Evolutionary conservation across 2,113 vertebrate genomes (phyloP).

Genomic region (Thunnus thynnus): DNA sequence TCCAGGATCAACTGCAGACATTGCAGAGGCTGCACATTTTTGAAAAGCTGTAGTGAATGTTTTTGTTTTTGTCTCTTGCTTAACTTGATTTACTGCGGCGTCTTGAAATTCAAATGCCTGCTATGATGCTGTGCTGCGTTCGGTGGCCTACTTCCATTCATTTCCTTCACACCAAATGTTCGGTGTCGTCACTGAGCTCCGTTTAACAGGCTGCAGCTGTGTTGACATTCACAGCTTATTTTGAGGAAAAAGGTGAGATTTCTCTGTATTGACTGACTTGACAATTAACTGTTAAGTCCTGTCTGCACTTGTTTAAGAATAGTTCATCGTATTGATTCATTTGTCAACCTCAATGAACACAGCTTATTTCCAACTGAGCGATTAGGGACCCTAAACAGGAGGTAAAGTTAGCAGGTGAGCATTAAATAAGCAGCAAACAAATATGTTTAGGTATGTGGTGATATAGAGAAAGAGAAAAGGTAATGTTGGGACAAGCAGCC

Average conservation of each 20-base stretch:
- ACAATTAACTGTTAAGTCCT: constrained; percentile 48
- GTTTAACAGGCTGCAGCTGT: constrained; percentile 18
- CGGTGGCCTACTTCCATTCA: constrained; percentile 73
- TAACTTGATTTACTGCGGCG: constrained; percentile 60
- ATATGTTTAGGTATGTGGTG: not conserved
- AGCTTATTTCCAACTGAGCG: constrained; percentile 44
- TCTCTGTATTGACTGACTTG: constrained; percentile 16
- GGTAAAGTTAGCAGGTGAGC: constrained; percentile 13
- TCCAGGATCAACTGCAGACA: constrained; percentile 35
- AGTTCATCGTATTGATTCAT: constrained; percentile 57
- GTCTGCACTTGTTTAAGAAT: constrained; percentile 38
- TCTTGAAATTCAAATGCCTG: constrained; percentile 68
- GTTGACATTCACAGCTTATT: constrained; percentile 46
- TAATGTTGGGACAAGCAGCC: not conserved
- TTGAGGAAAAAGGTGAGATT: constrained; percentile 42
- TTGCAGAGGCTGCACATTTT: constrained; percentile 50
- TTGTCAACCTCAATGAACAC: constrained; percentile 52
- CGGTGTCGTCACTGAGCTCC: constrained; percentile 13
- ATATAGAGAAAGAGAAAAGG: constrained; percentile 6
- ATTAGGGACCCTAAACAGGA: constrained; percentile 25
- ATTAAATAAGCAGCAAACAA: constrained; percentile 27
- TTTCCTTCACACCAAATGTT: constrained; percentile 50
- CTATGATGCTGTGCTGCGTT: constrained; percentile 56
- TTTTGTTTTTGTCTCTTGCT: constrained; percentile 59
- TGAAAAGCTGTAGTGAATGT: constrained; percentile 50